phyloP scores from a whole-genome alignment of 2,888 invertebrate genomes.

The Polydrusus cervinus region DNA sequence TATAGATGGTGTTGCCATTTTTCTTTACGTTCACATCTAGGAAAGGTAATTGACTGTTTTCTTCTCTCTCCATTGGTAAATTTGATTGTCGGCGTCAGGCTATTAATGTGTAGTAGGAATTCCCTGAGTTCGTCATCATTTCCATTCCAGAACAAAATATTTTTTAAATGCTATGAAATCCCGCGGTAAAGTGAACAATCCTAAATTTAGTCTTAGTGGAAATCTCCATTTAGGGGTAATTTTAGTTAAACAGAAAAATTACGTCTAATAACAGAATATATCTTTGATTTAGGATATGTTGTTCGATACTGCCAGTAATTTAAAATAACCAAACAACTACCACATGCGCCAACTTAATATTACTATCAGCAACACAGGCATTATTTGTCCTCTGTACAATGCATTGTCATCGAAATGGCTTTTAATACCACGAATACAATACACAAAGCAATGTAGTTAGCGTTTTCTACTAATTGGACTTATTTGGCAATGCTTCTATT shows the following conservation, averaged over 20 bases:
- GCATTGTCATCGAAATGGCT: conserved; percentile 49
- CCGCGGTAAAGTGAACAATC: too few species aligned
- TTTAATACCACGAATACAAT: conserved; percentile 46
- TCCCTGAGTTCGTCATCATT: too few species aligned
- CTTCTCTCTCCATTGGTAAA: too few species aligned
- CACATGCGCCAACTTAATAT: conserved; percentile 30
- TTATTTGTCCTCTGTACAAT: conserved; percentile 18
- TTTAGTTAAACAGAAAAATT: neutral
- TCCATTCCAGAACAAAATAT: too few species aligned
- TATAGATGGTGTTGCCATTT: too few species aligned
- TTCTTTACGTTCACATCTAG: too few species aligned
- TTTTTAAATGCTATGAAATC: too few species aligned
- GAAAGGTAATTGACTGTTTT: too few species aligned
- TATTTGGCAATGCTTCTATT: conserved; percentile 53
- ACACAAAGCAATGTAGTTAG: conserved; percentile 47
- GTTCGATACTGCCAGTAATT: neutral
- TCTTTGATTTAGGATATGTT: neutral
- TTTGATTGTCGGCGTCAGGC: too few species aligned
- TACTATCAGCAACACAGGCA: conserved; percentile 28
- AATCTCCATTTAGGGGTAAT: too few species aligned
- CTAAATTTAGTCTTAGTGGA: too few species aligned
- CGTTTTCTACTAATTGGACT: conserved; percentile 54
- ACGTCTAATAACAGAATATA: neutral
- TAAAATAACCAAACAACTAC: conserved; percentile 26
- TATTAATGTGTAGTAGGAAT: too few species aligned